A percentile compares a stretch with the other conserved stretches of the same genome.
These are phyloP conservation scores for Silurus aristotelis DNA, from an alignment of 2,797 vertebrate genomes.

Conservation along the genomic window DNA sequence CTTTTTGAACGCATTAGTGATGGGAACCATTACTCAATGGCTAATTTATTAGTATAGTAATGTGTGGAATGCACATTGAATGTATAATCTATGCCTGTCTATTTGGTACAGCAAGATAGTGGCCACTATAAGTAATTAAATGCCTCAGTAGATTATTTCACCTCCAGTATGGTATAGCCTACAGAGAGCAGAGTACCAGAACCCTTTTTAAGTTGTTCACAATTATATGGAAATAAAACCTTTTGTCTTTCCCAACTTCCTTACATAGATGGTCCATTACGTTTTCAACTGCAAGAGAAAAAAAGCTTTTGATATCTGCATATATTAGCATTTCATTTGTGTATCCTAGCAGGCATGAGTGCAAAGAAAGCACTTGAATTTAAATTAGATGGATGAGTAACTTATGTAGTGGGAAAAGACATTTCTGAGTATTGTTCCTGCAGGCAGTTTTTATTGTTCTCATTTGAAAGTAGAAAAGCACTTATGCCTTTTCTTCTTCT, in stretches of 20 bases:
- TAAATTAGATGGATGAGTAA: conserved; percentile 34
- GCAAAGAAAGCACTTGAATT: conserved; percentile 41
- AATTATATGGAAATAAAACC: conserved; percentile 40
- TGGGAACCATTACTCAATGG: background rate
- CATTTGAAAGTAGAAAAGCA: background rate
- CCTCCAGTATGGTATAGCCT: background rate
- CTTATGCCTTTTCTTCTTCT: background rate
- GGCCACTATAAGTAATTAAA: background rate
- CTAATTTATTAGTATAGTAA: background rate
- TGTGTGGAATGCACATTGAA: background rate
- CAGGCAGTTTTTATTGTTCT: background rate
- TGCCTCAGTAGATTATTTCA: background rate
- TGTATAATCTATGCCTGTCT: no score
- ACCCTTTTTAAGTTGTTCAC: background rate
- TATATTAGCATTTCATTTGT: conserved; percentile 62
- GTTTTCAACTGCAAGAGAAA: background rate
- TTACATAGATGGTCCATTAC: conserved; percentile 20
- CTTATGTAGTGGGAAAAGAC: background rate
- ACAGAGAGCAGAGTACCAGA: background rate
- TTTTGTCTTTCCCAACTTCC: conserved; percentile 45
- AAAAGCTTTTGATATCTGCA: conserved; percentile 47
- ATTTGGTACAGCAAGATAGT: background rate
- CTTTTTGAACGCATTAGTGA: no score
- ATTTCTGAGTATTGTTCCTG: background rate
- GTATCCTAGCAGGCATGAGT: conserved; percentile 42